Conservation (phyloP, 2,888 invertebrate species). For the Stegana nigrithorax region DNA sequence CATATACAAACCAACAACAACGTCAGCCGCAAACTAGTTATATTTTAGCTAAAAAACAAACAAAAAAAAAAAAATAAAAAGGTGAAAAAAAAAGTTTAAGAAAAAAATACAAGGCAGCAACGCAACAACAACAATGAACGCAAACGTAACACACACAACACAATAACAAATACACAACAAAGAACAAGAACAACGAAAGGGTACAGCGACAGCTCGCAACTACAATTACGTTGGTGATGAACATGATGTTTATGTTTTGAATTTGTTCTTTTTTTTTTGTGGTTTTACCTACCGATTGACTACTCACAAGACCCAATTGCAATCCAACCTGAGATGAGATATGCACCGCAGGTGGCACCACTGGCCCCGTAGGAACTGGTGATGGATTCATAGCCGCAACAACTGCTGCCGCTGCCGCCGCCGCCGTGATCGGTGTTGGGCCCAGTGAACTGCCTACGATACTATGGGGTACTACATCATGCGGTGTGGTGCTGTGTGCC, state of each 20-base stretch:
- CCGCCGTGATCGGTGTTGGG: neutral
- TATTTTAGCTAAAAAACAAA: conserved; percentile 1
- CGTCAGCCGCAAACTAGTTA: too few relatives aligned
- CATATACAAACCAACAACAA: conserved; percentile 11
- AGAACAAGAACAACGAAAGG: conserved; percentile 25
- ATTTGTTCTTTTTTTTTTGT: conserved; percentile 2
- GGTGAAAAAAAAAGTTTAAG: conserved; percentile 9
- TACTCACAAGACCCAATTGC: conserved; percentile 71
- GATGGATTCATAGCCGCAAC: conserved; percentile 67
- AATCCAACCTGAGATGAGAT: conserved; percentile 69
- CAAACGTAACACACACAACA: conserved; percentile 31
- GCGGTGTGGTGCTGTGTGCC: conserved; percentile 89
- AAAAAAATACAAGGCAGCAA: neutral
- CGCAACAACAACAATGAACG: conserved; percentile 13
- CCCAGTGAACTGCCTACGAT: conserved; percentile 30
- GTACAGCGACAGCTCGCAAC: conserved; percentile 30
- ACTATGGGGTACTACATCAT: conserved; percentile 71
- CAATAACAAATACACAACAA: conserved; percentile 36
- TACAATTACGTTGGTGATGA: too few relatives aligned
- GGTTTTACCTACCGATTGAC: conserved; percentile 69
- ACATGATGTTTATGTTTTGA: neutral
- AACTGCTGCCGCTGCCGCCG: conserved; percentile 40
- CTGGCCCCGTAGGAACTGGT: conserved; percentile 70
- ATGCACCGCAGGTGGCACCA: conserved; percentile 60
- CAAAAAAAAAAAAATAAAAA: conserved; percentile 14